Evolutionary conservation across 2,888 invertebrate species (phyloP).

Genomic region (Caenorhabditis sp.): DNA sequence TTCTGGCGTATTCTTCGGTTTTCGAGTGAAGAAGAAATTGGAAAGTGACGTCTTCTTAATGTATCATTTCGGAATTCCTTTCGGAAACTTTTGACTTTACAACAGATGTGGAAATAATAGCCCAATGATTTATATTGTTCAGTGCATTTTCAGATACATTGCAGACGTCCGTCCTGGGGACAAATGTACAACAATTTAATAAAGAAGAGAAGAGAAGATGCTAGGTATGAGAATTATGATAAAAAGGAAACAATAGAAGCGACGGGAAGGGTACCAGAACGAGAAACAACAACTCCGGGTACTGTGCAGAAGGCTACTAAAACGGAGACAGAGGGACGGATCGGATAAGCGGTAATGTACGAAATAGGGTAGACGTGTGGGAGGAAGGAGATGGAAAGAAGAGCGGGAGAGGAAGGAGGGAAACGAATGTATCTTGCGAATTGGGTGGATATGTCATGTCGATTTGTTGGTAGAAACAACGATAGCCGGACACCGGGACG

Average conservation of each 20-base stretch:
- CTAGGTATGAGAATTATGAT: neutral
- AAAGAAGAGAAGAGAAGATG: neutral
- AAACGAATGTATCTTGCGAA: slow-evolving; percentile 40
- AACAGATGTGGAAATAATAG: neutral
- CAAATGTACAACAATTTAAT: slow-evolving; percentile 1
- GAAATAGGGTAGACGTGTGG: slow-evolving; percentile 5
- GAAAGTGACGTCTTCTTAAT: neutral
- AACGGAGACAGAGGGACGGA: slow-evolving; percentile 8
- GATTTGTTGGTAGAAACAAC: slow-evolving; percentile 47
- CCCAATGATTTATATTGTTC: slow-evolving; percentile 2
- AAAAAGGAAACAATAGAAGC: slow-evolving; percentile 25
- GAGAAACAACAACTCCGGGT: neutral
- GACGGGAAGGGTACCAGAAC: neutral
- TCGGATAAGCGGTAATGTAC: slow-evolving; percentile 12
- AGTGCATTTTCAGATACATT: neutral
- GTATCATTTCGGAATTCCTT: neutral
- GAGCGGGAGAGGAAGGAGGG: neutral
- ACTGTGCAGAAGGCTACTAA: slow-evolving; percentile 23
- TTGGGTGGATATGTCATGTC: slow-evolving; percentile 55
- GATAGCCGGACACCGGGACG: slow-evolving; percentile 19
- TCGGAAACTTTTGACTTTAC: no score
- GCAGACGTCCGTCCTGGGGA: neutral
- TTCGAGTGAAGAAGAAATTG: neutral
- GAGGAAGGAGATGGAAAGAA: slow-evolving; percentile 1
- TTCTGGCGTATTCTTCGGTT: neutral